Evolutionary conservation across 2,888 invertebrate species (phyloP).

Genomic region (Clitarchus hookeri): DNA sequence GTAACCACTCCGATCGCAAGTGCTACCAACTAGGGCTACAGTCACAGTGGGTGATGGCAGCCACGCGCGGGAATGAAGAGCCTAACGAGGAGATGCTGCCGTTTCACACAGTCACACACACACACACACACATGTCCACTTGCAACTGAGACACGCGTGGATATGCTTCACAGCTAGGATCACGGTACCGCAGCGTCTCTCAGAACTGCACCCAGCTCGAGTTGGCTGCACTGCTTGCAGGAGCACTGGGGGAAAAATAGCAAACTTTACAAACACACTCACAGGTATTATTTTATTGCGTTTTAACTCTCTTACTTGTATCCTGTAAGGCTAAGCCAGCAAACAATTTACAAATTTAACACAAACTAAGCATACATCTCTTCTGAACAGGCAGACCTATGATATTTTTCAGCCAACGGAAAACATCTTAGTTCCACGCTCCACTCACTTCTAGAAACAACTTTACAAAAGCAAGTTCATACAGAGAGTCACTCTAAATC

Average conservation of each 20-base stretch:
- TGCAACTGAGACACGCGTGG: neutral
- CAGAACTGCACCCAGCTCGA: conserved; percentile 56
- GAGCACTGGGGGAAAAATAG: conserved; percentile 29
- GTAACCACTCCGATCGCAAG: neutral
- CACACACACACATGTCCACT: neutral
- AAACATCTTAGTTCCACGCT: no score
- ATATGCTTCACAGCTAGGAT: conserved; percentile 3
- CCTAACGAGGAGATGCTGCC: neutral
- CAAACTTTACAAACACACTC: neutral
- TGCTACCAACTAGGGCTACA: neutral
- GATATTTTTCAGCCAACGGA: no score
- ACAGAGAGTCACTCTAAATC: no score
- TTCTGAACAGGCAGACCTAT: no score
- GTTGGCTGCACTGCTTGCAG: conserved; percentile 43
- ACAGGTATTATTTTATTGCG: no score
- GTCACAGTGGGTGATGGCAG: neutral
- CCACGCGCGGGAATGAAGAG: neutral
- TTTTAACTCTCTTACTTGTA: no score
- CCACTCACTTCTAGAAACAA: no score
- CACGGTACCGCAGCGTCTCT: conserved; percentile 37
- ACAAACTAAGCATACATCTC: no score
- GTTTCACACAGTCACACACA: neutral
- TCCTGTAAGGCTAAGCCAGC: no score
- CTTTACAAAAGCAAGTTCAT: no score
- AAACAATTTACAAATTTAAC: no score